phyloP scores from a whole-genome alignment of 2,113 vertebrate genomes.

The Melanotaenia duboulayi region DNA sequence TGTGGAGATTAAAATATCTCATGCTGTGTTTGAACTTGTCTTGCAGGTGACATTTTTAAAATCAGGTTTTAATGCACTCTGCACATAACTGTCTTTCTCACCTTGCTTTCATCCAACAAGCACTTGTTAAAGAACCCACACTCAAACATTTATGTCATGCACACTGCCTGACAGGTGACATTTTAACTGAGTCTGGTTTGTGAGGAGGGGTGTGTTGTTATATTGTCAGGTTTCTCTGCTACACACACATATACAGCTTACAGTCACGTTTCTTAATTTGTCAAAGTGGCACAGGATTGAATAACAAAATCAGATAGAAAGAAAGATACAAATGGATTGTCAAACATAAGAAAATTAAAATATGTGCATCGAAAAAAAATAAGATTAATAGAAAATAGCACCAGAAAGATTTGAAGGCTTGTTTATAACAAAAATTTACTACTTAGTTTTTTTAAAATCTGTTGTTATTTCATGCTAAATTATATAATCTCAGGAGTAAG shows the following conservation, averaged over 20 bases:
- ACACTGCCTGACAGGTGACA: conserved; percentile 48
- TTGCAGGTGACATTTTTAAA: conserved; percentile 56
- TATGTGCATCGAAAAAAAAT: not conserved
- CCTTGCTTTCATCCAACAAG: conserved; percentile 13
- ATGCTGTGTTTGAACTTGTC: conserved; percentile 40
- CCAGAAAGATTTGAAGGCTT: not conserved
- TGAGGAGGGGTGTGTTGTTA: conserved; percentile 22
- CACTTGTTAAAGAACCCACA: conserved; percentile 4
- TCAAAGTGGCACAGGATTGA: conserved; percentile 10
- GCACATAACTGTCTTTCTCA: conserved; percentile 16
- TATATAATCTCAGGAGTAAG: no score
- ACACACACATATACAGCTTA: not conserved
- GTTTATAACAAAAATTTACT: no score
- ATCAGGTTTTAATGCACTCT: conserved; percentile 46
- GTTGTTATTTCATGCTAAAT: no score
- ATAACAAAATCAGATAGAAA: no score
- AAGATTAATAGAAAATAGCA: not conserved
- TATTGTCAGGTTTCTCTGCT: conserved; percentile 23
- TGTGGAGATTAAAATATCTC: conserved; percentile 36
- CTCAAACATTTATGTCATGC: not conserved
- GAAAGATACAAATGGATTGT: no score
- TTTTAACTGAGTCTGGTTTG: conserved; percentile 44
- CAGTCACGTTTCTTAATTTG: not conserved
- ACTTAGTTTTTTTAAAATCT: no score
- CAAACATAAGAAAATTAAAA: not conserved